These are phyloP conservation scores for Magallana ariakensis DNA, from an alignment of 1,140 invertebrate species.

Conservation along the genomic window DNA sequence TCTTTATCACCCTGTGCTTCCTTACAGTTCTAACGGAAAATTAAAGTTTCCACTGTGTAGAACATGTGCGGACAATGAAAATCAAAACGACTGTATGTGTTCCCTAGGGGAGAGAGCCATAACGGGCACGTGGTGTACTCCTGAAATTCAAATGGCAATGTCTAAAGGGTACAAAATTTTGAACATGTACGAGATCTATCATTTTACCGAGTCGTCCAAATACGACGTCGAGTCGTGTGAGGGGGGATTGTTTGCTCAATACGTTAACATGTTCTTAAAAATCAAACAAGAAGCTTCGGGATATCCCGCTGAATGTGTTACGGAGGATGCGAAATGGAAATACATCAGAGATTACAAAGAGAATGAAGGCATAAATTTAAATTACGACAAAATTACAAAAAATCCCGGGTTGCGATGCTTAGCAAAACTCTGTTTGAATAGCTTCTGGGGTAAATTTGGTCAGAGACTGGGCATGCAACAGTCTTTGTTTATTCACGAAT, in stretches of 20 bases:
- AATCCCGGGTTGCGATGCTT: constrained; percentile 73
- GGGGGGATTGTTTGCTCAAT: constrained; percentile 47
- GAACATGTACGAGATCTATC: constrained; percentile 77
- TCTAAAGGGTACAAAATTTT: constrained; percentile 75
- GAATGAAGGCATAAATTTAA: constrained; percentile 44
- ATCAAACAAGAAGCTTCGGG: constrained; percentile 46
- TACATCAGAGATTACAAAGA: constrained; percentile 32
- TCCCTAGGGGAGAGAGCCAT: constrained; percentile 40
- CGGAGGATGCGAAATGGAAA: neutral
- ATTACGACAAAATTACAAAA: constrained; percentile 68
- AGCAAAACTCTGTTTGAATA: constrained; percentile 67
- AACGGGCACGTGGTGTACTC: constrained; percentile 52
- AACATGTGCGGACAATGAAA: constrained; percentile 43
- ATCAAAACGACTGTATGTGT: constrained; percentile 16
- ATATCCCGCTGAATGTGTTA: constrained; percentile 31
- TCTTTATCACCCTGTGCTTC: constrained; percentile 50
- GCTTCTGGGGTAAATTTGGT: constrained; percentile 61
- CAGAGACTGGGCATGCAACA: constrained; percentile 56
- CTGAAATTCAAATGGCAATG: constrained; percentile 68
- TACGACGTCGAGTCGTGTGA: constrained; percentile 54
- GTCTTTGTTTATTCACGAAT: constrained; percentile 43
- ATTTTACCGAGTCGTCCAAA: constrained; percentile 66
- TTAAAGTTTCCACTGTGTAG: constrained; percentile 49
- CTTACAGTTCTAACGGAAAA: constrained; percentile 51
- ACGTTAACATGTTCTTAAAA: constrained; percentile 50